phyloP scores from a whole-genome alignment of 2,888 invertebrate species.

The Sericinus montela region DNA sequence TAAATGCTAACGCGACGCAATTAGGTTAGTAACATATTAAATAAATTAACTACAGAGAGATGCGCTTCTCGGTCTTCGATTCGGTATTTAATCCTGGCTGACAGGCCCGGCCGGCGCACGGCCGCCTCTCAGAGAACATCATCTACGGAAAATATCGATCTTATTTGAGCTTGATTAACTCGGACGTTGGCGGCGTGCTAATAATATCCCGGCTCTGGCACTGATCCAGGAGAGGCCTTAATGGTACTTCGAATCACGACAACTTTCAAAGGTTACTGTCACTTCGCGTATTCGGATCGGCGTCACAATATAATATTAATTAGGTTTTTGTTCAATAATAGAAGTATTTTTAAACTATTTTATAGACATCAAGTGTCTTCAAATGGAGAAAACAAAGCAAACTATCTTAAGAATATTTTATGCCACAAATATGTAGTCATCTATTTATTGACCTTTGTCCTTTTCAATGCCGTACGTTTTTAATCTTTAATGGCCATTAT shows the following conservation, averaged over 20 bases:
- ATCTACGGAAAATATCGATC: slow-evolving; percentile 75
- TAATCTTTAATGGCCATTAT: too few species aligned
- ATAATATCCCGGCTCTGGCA: slow-evolving; percentile 74
- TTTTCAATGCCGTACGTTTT: too few species aligned
- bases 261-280: slow-evolving; percentile 71
- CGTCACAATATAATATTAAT: slow-evolving; percentile 20
- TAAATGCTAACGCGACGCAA: slow-evolving; percentile 29
- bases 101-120: slow-evolving; percentile 32
- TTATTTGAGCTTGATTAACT: slow-evolving; percentile 78
- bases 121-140: slow-evolving; percentile 58
- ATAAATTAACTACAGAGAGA: slow-evolving; percentile 29
- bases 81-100: slow-evolving; percentile 44
- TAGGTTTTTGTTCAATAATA: not conserved
- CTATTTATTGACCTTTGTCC: too few species aligned
- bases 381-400: too few species aligned
- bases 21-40: slow-evolving; percentile 33
- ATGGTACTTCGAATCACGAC: slow-evolving; percentile 74
- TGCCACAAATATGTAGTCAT: too few species aligned
- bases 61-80: slow-evolving; percentile 33
- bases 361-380: too few species aligned
- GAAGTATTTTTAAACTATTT: too few species aligned
- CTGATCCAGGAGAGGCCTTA: slow-evolving; percentile 70
- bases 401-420: too few species aligned
- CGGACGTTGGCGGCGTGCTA: slow-evolving; percentile 71
- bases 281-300: slow-evolving; percentile 22